Evolutionary conservation across 2,113 vertebrate species (phyloP), one percentile per base, ranked within the genome.

Genomic region (Trematomus loennbergii): DNA sequence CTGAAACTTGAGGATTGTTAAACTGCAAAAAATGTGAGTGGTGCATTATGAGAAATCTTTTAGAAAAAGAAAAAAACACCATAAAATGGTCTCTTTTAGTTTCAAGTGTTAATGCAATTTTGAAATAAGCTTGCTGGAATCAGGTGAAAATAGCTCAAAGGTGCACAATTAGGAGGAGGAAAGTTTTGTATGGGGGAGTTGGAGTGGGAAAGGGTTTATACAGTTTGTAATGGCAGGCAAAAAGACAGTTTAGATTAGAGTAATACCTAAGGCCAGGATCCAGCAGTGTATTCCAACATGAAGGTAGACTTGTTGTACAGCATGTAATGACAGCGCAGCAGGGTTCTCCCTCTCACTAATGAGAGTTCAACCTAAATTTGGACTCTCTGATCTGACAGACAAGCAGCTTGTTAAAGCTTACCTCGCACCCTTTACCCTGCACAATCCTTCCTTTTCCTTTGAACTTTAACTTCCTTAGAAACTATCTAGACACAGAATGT

Each of bases 391-490:
- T 82, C 83, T 49, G 12, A 59, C 57, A 79, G 71, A 83, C 79
- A 81, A 83, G 81, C 88, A 83, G 81, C 88, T 92, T 87, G 86
- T 91, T 90, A 87, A 81, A 77, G 29, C 15, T 48, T n/a, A 54
- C 73, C 63, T 48, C 54, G 72, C 54, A 71, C 61, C 68, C 46
- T 77, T 86, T 65, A 63, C 62, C 79, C 80, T 43, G 63, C 53
- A n/a, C 71, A 65, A 80, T 79, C 70, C 81, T 50, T 70, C 60
- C 46, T 46, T 29, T 10, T 61, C 49, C 54, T 49, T 25, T 2
- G 61, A 65, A 59, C 45, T 57, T 82, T 66, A 65, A 59, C 45
- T 57, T 82, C 62, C 72, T 40, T 40, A 40, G 40, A 72, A 73
- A 61, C 59, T 65, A 20, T 36, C 6, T 16, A 45, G 18, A 48